Base-by-base conservation (phyloP, 1,140 invertebrate species). In the Reticulitermes speratus region DNA sequence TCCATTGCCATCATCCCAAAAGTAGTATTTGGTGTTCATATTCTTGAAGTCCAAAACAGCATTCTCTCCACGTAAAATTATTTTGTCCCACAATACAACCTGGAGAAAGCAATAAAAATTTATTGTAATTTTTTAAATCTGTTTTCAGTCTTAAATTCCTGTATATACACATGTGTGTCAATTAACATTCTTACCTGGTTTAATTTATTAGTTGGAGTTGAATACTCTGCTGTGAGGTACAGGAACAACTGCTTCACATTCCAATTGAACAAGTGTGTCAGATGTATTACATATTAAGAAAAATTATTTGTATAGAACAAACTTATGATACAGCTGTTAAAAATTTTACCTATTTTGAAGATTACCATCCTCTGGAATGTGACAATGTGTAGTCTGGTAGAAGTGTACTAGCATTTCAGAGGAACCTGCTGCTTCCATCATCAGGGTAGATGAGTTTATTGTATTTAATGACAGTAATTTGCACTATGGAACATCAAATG, bases 21-120 rank as follows among this genome's bases (percentile, higher is more conserved):
- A 99, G 90, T 99, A 99, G 92, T 99, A 99, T 91, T 99, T 99
- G 7, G 97, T 98, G 90, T 99, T 97, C 92, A 98, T 96, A 90
- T 97, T 98, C 90, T 97, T 97, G 88, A 98, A 97, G 89, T 98
- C 96, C 65, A 99, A 90, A 30, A 97, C 92, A 52, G 98, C 95
- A 92, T 98, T 97, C 90, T 99, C 97, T 84, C 97, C 97, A 90
- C 99, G 94, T 86, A 96, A 91, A 87, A 99, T 97, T 88, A 99
- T 99, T 92, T 99, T 99, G 91, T 99, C 99, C 99, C 99, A 99
- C 6, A 99, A 92, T 11, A 99, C 97, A 88, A 99, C 97, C 95
- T 97, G 90, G 85, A 91, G 92, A 87, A 87, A 85, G 88, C 87
- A 88, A 87, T 44, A 82, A 59, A 25, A 65, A 21, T 86, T 6